These are phyloP conservation scores for Drosophila sordidapex DNA, from an alignment of 2,888 invertebrate genomes.

Conservation along the genomic window DNA sequence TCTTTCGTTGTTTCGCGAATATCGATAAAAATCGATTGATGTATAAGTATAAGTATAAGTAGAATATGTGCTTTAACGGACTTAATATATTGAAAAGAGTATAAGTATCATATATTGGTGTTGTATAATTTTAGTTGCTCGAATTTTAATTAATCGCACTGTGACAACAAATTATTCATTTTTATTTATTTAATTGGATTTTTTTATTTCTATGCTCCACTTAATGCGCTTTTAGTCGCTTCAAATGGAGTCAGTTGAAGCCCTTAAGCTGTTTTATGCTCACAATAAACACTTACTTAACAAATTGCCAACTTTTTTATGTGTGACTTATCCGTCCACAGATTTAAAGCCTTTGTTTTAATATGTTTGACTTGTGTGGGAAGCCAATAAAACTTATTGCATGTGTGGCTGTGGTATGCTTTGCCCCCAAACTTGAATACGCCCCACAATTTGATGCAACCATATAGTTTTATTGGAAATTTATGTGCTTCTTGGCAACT, in stretches of 20 bases:
- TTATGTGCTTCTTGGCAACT: constrained; percentile 59
- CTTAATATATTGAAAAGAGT: not conserved
- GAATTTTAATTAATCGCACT: not conserved
- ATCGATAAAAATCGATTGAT: not conserved
- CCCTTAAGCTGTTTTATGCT: constrained; percentile 29
- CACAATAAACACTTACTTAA: constrained; percentile 67
- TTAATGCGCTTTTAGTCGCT: no score
- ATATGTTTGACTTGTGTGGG: constrained; percentile 37
- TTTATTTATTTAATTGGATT: not conserved
- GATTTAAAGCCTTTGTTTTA: constrained; percentile 20
- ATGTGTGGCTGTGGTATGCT: constrained; percentile 9
- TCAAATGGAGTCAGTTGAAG: constrained; percentile 12
- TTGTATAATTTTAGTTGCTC: not conserved
- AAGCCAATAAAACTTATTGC: constrained; percentile 27
- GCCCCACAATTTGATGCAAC: constrained; percentile 36
- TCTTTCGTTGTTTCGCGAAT: not conserved
- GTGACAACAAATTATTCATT: not conserved
- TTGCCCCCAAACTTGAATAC: not conserved
- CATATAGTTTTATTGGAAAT: constrained; percentile 63
- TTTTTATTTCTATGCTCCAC: not conserved
- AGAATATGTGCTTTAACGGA: not conserved
- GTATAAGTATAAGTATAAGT: not conserved
- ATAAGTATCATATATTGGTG: not conserved
- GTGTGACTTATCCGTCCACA: constrained; percentile 49
- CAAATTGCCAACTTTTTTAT: constrained; percentile 58